Base-by-base conservation (phyloP, 2,113 vertebrate genomes). In the Sinocyclocheilus rhinocerous region DNA sequence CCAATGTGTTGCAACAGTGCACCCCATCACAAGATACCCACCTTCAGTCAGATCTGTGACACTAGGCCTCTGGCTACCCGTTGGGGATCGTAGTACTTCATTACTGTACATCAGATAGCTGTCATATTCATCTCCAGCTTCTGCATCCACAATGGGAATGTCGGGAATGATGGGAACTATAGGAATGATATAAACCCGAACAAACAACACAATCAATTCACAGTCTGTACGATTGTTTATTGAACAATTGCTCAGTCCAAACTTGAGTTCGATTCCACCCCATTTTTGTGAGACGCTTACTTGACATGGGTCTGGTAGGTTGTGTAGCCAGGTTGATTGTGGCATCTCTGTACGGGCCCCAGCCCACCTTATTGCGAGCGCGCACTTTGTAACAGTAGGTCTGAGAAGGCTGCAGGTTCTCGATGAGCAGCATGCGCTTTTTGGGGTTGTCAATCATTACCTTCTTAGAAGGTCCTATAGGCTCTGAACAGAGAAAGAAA, bases 91-190 rank as follows among this genome's bases (percentile, higher is more conserved):
- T 13, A 98, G 85, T 11, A 99, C 96, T 0, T 99, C 98, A 0
- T 95, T 90, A 55, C 97, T 99, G 94, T 99, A 99, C 98, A 99
- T 99, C 92, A 99, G 95, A 92, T 94, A 99, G 92, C 94, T 95
- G 72, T 99, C 97, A 0, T 99, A 99, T 83, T 97, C 98, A 0
- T 98, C 98, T 26, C 97, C 96, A 0, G 95, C 95, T 86, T 97
- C 97, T 1, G 97, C 97, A 0, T 99, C 98, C 85, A 99, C 96
- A 9, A 99, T 99, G 20, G 98, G 98, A 59, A 97, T 88, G 6
- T 99, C 98, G 0, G 98, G 98, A 90, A 99, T 99, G 92, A 99
- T 98, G 90, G 98, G 98, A 87, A 99, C 98, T 99, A 83, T 1
- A 24, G 76, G 29, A 63, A 13, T 24, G 39, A 85, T 29, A 12